Conservation (phyloP, 37 sponge, comb jelly and placozoan genomes). For the Halichondria panicea region DNA sequence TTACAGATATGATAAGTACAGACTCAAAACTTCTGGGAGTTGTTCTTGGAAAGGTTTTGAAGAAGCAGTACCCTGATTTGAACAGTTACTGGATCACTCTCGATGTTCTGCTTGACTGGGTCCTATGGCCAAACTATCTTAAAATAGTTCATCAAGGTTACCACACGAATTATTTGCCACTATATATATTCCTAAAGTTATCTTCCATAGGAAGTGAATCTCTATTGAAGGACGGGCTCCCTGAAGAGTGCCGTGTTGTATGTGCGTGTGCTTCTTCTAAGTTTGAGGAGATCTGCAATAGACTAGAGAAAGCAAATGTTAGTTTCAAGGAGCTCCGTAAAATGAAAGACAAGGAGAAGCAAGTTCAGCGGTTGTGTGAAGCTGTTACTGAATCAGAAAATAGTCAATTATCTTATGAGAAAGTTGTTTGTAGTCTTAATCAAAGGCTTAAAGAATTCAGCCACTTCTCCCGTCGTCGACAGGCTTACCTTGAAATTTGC, state of each 20-base stretch:
- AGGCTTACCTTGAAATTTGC: too few species aligned
- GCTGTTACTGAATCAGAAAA: too few species aligned
- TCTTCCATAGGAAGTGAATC: slow-evolving; percentile 13
- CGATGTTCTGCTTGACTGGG: slow-evolving; percentile 51
- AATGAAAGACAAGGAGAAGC: slow-evolving; percentile 7
- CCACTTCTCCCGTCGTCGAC: too few species aligned
- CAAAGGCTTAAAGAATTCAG: too few species aligned
- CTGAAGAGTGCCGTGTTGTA: slow-evolving; percentile 11
- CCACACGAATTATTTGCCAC: not conserved
- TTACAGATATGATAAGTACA: too few species aligned
- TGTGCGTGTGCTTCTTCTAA: slow-evolving; percentile 25
- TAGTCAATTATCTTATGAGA: too few species aligned
- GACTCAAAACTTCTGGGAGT: too few species aligned
- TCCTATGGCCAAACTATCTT: slow-evolving; percentile 44
- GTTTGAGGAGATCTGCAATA: slow-evolving; percentile 10
- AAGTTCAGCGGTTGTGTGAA: slow-evolving; percentile 34
- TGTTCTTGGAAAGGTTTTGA: slow-evolving; percentile 8
- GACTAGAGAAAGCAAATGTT: slow-evolving; percentile 13
- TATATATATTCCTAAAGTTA: not conserved
- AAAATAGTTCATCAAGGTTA: too few species aligned
- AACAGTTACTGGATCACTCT: slow-evolving; percentile 7
- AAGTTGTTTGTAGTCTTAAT: too few species aligned
- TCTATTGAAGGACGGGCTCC: slow-evolving; percentile 20
- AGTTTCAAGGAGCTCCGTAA: slow-evolving; percentile 18
- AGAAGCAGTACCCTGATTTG: slow-evolving; percentile 27